Base-by-base conservation (phyloP, 2,888 invertebrate genomes). In the Zonitis immaculata region DNA sequence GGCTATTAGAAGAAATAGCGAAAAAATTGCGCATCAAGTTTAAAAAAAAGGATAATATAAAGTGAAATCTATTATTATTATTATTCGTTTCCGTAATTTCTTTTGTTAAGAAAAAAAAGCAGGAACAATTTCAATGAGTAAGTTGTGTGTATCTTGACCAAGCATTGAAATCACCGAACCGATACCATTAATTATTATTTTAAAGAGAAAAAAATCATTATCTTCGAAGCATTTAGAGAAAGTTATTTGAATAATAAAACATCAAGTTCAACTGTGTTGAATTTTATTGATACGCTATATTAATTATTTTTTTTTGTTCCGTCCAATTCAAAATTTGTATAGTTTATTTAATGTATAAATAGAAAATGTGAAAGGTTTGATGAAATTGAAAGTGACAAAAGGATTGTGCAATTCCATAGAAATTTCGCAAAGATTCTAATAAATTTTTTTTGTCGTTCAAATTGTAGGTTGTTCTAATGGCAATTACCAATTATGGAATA, bases 401-500 rank as follows among this genome's bases (percentile, higher is more conserved):
- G n/a, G n/a, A n/a, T n/a, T n/a, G n/a, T n/a, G n/a, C n/a, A n/a
- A n/a, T n/a, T n/a, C n/a, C n/a, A n/a, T n/a, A n/a, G n/a, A n/a
- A n/a, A n/a, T n/a, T n/a, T n/a, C n/a, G n/a, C n/a, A n/a, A n/a
- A n/a, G n/a, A n/a, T n/a, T n/a, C n/a, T n/a, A n/a, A n/a, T n/a
- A n/a, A n/a, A n/a, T n/a, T n/a, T n/a, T n/a, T n/a, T n/a, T n/a
- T n/a, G n/a, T n/a, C n/a, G n/a, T n/a, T n/a, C n/a, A n/a, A n/a
- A n/a, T n/a, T n/a, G n/a, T n/a, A n/a, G n/a, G 20, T 47, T 30
- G 39, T 47, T 47, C 39, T 20, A n/a, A n/a, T 54, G 26, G 50
- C 50, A 44, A 26, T 55, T 2, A 11, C 14, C 7, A 20, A 48
- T 9, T 39, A 51, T 48, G 56, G 51, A 45, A 51, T 39, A 42